A percentile compares a stretch with the other conserved stretches of the same genome.
These are phyloP conservation scores for Pinna nobilis DNA, from an alignment of 1,140 invertebrate species.

Conservation along the genomic window DNA sequence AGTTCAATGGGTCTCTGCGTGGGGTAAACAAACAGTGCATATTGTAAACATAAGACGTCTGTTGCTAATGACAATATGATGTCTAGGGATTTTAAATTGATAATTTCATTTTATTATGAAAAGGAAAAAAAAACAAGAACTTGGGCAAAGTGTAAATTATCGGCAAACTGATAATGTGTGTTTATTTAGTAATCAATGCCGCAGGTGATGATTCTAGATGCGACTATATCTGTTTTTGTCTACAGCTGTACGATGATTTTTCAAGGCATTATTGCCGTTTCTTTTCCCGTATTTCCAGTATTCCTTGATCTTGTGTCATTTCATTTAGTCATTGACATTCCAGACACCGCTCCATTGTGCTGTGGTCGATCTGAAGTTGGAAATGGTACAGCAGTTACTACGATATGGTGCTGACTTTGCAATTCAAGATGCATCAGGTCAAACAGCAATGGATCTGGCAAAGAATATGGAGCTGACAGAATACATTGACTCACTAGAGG, in stretches of 20 bases:
- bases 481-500: conserved; percentile 47
- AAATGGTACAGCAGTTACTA: conserved; percentile 83
- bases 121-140: not conserved
- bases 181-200: too few relatives aligned
- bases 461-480: conserved; percentile 40
- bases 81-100: not conserved
- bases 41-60: too few relatives aligned
- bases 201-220: too few relatives aligned
- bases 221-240: too few relatives aligned
- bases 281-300: not conserved
- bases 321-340: too few relatives aligned
- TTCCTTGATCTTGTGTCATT: not conserved
- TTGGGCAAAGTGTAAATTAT: too few relatives aligned
- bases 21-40: too few relatives aligned
- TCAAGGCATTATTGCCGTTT: too few relatives aligned
- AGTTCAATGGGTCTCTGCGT: too few relatives aligned
- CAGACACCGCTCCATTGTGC: conserved; percentile 86
- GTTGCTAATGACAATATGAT: too few relatives aligned
- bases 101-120: not conserved
- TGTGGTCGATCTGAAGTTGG: conserved; percentile 86
- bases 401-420: conserved; percentile 79
- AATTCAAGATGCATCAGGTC: conserved; percentile 66
- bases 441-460: conserved; percentile 62
- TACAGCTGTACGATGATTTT: too few relatives aligned
- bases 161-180: too few relatives aligned